Percentiles rank a stretch among this genome's conserved stretches.
Evolutionary conservation across 2,888 invertebrate genomes (phyloP).

Genomic region (Mythimna pallens): DNA sequence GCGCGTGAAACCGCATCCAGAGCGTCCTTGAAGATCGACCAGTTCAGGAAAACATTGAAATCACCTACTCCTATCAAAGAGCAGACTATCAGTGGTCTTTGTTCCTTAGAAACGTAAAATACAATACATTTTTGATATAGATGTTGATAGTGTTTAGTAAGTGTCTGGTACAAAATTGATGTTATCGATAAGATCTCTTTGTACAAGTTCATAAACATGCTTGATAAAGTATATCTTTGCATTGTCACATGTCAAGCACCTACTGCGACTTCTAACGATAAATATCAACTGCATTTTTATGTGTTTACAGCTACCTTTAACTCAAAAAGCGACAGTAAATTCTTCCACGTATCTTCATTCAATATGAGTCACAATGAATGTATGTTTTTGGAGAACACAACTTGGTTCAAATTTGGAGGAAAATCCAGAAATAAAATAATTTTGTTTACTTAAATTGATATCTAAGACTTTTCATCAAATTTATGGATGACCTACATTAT

Average conservation of each 20-base stretch:
- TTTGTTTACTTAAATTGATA: background rate
- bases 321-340: background rate
- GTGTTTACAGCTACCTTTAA: background rate
- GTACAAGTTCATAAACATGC: background rate
- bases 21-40: too few relatives aligned
- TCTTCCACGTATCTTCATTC: background rate
- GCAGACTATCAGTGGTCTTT: too few relatives aligned
- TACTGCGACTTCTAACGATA: background rate
- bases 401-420: background rate
- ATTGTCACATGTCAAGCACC: background rate
- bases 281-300: background rate
- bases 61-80: too few relatives aligned
- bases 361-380: conserved; percentile 15
- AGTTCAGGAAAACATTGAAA: too few relatives aligned
- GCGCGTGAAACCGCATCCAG: too few relatives aligned
- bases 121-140: background rate
- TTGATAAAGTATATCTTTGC: background rate
- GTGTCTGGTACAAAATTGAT: background rate
- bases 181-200: background rate
- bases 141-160: background rate
- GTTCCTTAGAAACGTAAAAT: background rate
- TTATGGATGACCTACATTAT: background rate
- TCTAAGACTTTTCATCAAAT: background rate
- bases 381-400: conserved; percentile 5
- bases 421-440: too few relatives aligned